Conservation (phyloP, 1,140 invertebrate genomes). For the Globodera ellingtonae region DNA sequence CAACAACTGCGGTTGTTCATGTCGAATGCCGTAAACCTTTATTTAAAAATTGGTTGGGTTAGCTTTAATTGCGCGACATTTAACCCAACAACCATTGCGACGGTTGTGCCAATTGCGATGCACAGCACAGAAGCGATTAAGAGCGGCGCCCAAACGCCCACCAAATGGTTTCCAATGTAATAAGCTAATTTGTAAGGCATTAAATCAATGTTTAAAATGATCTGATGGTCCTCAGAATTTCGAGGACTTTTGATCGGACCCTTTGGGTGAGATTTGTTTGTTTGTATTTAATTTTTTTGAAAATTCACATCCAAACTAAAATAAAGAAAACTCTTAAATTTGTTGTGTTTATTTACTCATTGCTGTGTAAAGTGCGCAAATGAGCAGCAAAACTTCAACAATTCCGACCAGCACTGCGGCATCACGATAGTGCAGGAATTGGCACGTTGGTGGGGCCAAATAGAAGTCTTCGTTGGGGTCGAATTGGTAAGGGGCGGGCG, state of each 20-base stretch:
- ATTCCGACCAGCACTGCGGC: slow-evolving; percentile 54
- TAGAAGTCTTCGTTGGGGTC: slow-evolving; percentile 58
- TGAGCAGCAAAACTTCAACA: slow-evolving; percentile 47
- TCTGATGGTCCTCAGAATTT: too few relatives aligned
- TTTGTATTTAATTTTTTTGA: background rate
- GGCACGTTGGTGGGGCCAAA: slow-evolving; percentile 54
- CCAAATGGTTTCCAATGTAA: background rate
- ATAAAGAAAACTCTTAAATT: background rate
- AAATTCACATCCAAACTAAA: background rate
- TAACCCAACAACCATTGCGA: slow-evolving; percentile 12
- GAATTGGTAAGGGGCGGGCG: slow-evolving; percentile 34
- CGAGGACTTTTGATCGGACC: too few relatives aligned
- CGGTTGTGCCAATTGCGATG: slow-evolving; percentile 18
- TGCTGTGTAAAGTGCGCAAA: slow-evolving; percentile 35
- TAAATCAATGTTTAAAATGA: too few relatives aligned
- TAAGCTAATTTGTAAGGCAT: background rate
- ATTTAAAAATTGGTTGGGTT: background rate
- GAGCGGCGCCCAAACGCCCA: slow-evolving; percentile 25
- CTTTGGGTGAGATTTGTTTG: background rate
- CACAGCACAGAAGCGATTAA: slow-evolving; percentile 11
- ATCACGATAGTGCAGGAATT: slow-evolving; percentile 56
- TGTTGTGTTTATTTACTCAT: slow-evolving; percentile 43
- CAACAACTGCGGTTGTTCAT: slow-evolving; percentile 52
- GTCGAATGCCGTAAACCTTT: slow-evolving; percentile 48
- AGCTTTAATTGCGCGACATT: background rate